Conservation (phyloP, 2,797 vertebrate species). For the Danio tinwini region DNA sequence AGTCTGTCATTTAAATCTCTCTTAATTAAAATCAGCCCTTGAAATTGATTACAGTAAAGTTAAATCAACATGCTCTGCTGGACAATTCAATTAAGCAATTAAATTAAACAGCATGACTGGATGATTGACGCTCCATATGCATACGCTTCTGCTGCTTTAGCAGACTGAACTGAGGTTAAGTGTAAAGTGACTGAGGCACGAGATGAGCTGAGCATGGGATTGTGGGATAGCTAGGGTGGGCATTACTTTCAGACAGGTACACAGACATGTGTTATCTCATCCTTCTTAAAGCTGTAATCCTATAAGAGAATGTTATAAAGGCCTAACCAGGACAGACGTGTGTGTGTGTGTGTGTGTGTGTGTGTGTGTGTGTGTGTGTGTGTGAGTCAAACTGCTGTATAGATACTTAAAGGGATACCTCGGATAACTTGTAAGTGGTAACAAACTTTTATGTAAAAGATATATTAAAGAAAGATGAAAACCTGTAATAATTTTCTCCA, state of each 20-base stretch:
- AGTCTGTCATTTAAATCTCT: constrained; percentile 1
- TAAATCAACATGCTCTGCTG: constrained; percentile 9
- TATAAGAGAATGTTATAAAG: constrained; percentile 35
- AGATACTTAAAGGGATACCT: not conserved
- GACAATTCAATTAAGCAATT: constrained; percentile 28
- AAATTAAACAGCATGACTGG: constrained; percentile 3
- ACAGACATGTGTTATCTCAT: constrained; percentile 16
- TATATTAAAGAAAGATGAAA: too few species aligned
- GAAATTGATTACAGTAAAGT: constrained; percentile 18
- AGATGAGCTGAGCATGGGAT: constrained; percentile 9
- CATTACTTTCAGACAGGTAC: constrained; percentile 27
- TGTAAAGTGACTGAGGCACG: not conserved
- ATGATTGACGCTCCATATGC: not conserved
- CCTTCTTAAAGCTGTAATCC: constrained; percentile 45
- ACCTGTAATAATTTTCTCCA: too few species aligned
- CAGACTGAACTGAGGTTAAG: not conserved
- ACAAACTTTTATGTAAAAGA: too few species aligned
- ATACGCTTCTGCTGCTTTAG: not conserved
- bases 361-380: too few species aligned
- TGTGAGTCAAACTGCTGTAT: not conserved
- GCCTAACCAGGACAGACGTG: constrained; percentile 20
- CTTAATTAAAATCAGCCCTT: constrained; percentile 17
- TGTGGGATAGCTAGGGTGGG: constrained; percentile 14
- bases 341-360: not conserved
- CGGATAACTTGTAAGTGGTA: too few species aligned